A percentile compares a stretch with the other conserved stretches of the same genome.
phyloP scores from a whole-genome alignment of 2,113 vertebrate species.

The Syngnathus floridae region DNA sequence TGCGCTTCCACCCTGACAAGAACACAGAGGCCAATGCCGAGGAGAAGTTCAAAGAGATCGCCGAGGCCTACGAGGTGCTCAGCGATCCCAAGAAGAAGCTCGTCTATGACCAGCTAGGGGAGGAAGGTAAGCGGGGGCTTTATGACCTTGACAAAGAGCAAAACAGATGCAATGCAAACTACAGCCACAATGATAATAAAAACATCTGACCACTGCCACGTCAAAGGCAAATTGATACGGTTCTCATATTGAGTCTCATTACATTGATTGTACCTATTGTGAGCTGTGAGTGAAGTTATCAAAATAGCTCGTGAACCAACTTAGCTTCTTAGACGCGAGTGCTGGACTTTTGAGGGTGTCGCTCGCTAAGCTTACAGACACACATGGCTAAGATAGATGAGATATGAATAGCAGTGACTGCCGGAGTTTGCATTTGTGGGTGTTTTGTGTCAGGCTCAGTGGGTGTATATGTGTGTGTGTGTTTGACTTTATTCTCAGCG shows the following conservation, averaged over 20 bases:
- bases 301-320: constrained; percentile 36
- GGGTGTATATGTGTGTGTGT: constrained; percentile 25
- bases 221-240: background rate
- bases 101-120: constrained; percentile 92
- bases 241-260: background rate
- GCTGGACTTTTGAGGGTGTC: constrained; percentile 17
- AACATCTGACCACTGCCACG: background rate
- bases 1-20: constrained; percentile 96
- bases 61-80: constrained; percentile 95
- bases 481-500: background rate
- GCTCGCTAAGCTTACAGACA: constrained; percentile 35
- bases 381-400: constrained; percentile 38
- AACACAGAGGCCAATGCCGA: constrained; percentile 91
- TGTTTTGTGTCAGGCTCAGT: constrained; percentile 33
- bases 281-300: constrained; percentile 12
- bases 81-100: constrained; percentile 95
- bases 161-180: background rate
- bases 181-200: background rate
- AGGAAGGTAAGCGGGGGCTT: constrained; percentile 80
- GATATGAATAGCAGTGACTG: constrained; percentile 75
- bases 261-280: background rate
- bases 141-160: background rate
- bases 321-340: constrained; percentile 23
- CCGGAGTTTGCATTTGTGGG: constrained; percentile 60
- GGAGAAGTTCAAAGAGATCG: constrained; percentile 98